A percentile compares a stretch with the other conserved stretches of the same genome.
These are phyloP conservation scores for Tympanuchus pallidicinctus DNA, from an alignment of 2,113 vertebrate genomes.

Conservation along the genomic window DNA sequence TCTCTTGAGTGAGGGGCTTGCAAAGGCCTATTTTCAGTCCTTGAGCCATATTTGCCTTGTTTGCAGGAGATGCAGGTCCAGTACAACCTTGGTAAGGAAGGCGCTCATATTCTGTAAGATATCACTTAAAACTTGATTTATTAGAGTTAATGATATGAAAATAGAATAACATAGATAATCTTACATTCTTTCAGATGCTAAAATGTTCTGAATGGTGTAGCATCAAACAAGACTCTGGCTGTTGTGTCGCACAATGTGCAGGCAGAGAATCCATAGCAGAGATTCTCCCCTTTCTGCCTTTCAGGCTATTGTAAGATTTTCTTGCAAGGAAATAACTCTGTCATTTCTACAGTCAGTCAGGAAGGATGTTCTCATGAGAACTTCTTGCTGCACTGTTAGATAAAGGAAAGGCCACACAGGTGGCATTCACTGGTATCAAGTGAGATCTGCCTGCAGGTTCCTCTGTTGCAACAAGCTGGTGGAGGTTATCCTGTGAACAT, in stretches of 20 bases:
- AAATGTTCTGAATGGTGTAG: neutral
- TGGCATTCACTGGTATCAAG: neutral
- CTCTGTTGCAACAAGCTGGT: rapidly evolving
- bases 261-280: neutral
- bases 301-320: neutral
- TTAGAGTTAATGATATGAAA: neutral
- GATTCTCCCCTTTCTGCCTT: rapidly evolving
- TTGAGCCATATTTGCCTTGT: neutral
- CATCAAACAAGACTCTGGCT: rapidly evolving
- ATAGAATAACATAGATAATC: neutral
- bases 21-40: neutral
- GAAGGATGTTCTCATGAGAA: neutral
- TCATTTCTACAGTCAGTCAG: neutral
- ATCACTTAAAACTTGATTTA: neutral
- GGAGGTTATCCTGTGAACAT: rapidly evolving
- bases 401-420: neutral
- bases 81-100: neutral
- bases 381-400: neutral
- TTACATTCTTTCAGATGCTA: neutral
- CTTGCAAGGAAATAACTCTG: neutral
- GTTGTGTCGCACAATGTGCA: rapidly evolving
- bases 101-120: neutral
- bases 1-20: neutral
- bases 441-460: rapidly evolving
- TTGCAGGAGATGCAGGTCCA: neutral